Evolutionary conservation across 2,113 vertebrate genomes (phyloP).

Genomic region (Aramus guarauna): DNA sequence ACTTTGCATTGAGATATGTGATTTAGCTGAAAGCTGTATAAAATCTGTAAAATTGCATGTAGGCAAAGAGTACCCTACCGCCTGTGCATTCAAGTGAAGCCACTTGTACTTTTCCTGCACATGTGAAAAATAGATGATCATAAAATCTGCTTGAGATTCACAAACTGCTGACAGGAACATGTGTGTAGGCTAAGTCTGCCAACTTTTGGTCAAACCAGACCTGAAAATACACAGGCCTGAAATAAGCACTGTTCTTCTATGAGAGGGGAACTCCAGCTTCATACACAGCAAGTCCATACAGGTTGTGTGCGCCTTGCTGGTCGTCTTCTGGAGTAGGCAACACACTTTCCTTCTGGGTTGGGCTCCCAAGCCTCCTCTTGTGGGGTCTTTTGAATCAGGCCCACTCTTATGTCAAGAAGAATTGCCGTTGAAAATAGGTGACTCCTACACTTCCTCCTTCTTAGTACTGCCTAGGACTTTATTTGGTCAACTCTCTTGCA

Average conservation of each 20-base stretch:
- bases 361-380: neutral
- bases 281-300: neutral
- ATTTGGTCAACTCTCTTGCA: neutral
- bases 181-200: neutral
- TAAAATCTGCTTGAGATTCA: slow-evolving; percentile 24
- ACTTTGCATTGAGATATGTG: neutral
- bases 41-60: slow-evolving; percentile 6
- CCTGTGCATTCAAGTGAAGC: neutral
- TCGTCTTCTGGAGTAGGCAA: neutral
- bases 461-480: neutral
- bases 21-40: slow-evolving; percentile 24
- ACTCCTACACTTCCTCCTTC: neutral
- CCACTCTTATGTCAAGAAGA: neutral
- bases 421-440: neutral
- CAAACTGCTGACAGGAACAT: neutral
- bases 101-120: neutral
- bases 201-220: neutral
- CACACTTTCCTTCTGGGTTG: neutral
- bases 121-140: slow-evolving; percentile 15
- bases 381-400: neutral
- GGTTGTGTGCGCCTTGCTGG: neutral
- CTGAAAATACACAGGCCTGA: neutral
- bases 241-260: neutral
- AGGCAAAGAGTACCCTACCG: slow-evolving; percentile 1
- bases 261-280: neutral